Conservation (phyloP, 2,797 vertebrate genomes). For the Synanceia verrucosa region DNA sequence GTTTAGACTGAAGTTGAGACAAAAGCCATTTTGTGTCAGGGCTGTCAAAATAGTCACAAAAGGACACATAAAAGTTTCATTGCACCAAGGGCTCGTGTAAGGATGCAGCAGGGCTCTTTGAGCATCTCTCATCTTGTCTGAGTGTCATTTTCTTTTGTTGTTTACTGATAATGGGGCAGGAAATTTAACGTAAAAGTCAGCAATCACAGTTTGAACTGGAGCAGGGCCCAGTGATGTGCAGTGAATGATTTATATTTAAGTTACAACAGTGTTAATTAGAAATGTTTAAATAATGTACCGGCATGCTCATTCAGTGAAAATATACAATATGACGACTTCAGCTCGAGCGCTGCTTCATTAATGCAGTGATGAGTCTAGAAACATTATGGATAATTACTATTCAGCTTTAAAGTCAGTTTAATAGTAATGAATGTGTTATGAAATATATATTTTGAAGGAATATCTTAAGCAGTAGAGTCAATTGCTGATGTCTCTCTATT, state of each 20-base stretch:
- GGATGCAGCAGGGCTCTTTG: not conserved
- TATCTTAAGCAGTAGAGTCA: not conserved
- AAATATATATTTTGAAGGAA: slow-evolving; percentile 19
- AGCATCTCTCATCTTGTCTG: not conserved
- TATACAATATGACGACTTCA: slow-evolving; percentile 29
- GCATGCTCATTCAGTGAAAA: slow-evolving; percentile 19
- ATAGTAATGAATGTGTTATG: slow-evolving; percentile 30
- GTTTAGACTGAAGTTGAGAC: slow-evolving; percentile 34
- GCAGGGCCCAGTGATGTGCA: not conserved
- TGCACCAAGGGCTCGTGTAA: slow-evolving; percentile 33
- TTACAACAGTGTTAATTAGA: slow-evolving; percentile 34
- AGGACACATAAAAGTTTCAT: slow-evolving; percentile 29
- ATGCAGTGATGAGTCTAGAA: slow-evolving; percentile 12
- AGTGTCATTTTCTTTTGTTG: not conserved
- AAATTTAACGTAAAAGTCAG: slow-evolving; percentile 3
- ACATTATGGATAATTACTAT: not conserved
- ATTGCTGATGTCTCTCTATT: not conserved
- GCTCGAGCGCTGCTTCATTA: slow-evolving; percentile 38
- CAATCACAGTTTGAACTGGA: not conserved
- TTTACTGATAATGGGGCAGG: slow-evolving; percentile 1
- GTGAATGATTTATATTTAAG: slow-evolving; percentile 10
- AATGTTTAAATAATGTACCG: slow-evolving; percentile 39
- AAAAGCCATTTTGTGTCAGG: slow-evolving; percentile 32
- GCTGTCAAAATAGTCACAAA: slow-evolving; percentile 35
- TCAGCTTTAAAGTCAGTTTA: slow-evolving; percentile 30